phyloP scores from a whole-genome alignment of 2,888 invertebrate species.

The Leptarthrus brevirostris region DNA sequence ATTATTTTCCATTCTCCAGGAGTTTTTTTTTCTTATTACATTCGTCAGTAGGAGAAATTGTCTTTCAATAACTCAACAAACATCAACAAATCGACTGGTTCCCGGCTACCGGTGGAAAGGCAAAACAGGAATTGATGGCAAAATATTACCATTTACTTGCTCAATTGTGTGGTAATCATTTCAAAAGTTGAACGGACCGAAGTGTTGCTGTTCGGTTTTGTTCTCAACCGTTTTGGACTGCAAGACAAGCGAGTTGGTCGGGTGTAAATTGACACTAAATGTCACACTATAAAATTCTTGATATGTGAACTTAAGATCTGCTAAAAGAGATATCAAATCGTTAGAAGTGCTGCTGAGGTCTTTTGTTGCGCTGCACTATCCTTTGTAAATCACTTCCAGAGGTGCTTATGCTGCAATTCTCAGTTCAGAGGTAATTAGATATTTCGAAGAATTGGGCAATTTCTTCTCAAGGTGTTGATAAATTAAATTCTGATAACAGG shows the following conservation, averaged over 20 bases:
- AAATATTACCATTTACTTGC: constrained; percentile 44
- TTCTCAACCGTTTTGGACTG: not conserved
- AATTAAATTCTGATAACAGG: not conserved
- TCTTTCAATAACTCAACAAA: constrained; percentile 37
- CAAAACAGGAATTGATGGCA: constrained; percentile 18
- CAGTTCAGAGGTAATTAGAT: constrained; percentile 21
- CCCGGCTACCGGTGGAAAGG: not conserved
- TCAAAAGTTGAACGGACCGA: constrained; percentile 19
- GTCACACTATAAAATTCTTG: constrained; percentile 47
- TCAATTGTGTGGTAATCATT: constrained; percentile 50
- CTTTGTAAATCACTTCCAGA: not conserved
- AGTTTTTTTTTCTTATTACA: not conserved
- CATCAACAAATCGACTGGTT: constrained; percentile 29
- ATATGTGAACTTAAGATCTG: constrained; percentile 49
- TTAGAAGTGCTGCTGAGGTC: constrained; percentile 23
- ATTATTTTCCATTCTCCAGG: too few species aligned
- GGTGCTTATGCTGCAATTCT: constrained; percentile 27
- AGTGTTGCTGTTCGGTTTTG: constrained; percentile 6
- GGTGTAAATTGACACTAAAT: constrained; percentile 51
- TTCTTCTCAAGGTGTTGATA: not conserved
- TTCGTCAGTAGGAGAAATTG: not conserved
- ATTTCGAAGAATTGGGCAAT: constrained; percentile 23
- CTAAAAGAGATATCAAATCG: constrained; percentile 42
- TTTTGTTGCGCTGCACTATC: not conserved
- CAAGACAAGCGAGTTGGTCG: constrained; percentile 11